Conservation (phyloP, 2,888 invertebrate species). For the Chorisops tibialis region DNA sequence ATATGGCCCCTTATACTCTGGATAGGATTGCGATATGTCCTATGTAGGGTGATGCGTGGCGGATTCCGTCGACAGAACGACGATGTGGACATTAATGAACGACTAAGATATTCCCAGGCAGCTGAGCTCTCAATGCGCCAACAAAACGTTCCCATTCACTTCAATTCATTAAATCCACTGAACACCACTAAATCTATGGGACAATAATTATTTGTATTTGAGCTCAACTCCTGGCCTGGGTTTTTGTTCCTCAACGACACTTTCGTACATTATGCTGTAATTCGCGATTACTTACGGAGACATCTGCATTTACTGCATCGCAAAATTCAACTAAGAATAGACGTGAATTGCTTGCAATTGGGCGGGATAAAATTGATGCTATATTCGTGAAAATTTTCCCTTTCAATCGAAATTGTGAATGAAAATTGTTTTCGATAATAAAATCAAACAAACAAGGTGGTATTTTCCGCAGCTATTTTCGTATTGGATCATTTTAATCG, state of each 20-base stretch:
- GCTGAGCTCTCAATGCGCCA: background rate
- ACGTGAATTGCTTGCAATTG: background rate
- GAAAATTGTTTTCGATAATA: too few relatives aligned
- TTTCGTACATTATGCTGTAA: slow-evolving; percentile 7
- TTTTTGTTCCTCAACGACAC: background rate
- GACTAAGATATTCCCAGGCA: slow-evolving; percentile 3
- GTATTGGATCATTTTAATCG: too few relatives aligned
- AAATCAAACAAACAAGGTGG: too few relatives aligned
- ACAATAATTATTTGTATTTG: slow-evolving; percentile 20
- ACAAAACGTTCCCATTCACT: slow-evolving; percentile 21
- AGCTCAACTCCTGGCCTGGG: background rate
- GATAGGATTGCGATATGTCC: too few relatives aligned
- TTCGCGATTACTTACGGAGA: slow-evolving; percentile 12
- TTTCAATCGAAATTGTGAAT: slow-evolving; percentile 17
- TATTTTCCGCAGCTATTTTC: too few relatives aligned
- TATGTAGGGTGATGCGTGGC: too few relatives aligned
- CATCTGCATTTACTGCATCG: slow-evolving; percentile 12
- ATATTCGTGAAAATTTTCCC: slow-evolving; percentile 5
- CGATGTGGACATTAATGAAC: slow-evolving; percentile 12
- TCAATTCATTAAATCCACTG: slow-evolving; percentile 19
- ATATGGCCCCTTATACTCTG: background rate
- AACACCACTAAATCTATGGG: slow-evolving; percentile 17
- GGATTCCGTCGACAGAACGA: background rate
- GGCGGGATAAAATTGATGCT: slow-evolving; percentile 1
- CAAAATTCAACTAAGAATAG: slow-evolving; percentile 8